Conservation (phyloP, 2,888 invertebrate genomes). For the Ophion ellenae region DNA sequence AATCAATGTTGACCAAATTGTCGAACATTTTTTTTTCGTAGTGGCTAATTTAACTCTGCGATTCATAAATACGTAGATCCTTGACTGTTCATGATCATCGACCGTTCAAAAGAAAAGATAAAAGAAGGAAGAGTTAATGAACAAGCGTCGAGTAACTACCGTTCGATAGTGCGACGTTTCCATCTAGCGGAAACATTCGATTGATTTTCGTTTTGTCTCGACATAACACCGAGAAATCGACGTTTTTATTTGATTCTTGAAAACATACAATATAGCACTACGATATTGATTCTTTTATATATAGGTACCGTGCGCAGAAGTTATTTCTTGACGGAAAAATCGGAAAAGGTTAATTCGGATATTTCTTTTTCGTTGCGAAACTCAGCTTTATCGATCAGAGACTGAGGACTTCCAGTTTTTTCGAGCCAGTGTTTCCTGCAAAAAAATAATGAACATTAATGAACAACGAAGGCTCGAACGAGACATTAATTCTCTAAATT, state of each 20-base stretch:
- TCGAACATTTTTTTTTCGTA: too few species aligned
- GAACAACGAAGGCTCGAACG: not conserved
- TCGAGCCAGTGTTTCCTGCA: constrained; percentile 87
- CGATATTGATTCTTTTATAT: too few species aligned
- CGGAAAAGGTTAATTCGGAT: constrained; percentile 83
- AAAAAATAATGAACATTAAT: constrained; percentile 9
- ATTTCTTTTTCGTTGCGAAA: constrained; percentile 88
- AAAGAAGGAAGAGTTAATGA: not conserved
- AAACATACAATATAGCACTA: too few species aligned
- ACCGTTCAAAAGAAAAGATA: not conserved
- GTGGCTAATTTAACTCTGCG: too few species aligned
- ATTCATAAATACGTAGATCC: too few species aligned
- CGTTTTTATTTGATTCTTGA: not conserved
- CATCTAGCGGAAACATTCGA: not conserved
- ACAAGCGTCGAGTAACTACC: not conserved
- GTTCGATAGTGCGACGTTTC: not conserved
- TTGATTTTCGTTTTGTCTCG: not conserved
- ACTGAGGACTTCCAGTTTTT: constrained; percentile 90
- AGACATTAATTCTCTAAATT: too few species aligned
- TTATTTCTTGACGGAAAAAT: constrained; percentile 85
- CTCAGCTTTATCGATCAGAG: constrained; percentile 89
- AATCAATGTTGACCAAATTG: too few species aligned
- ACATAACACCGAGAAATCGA: not conserved
- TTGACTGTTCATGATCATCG: constrained; percentile 5
- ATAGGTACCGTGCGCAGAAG: not conserved